phyloP scores from a whole-genome alignment of 2,797 vertebrate genomes.

The Galagoides demidoff region DNA sequence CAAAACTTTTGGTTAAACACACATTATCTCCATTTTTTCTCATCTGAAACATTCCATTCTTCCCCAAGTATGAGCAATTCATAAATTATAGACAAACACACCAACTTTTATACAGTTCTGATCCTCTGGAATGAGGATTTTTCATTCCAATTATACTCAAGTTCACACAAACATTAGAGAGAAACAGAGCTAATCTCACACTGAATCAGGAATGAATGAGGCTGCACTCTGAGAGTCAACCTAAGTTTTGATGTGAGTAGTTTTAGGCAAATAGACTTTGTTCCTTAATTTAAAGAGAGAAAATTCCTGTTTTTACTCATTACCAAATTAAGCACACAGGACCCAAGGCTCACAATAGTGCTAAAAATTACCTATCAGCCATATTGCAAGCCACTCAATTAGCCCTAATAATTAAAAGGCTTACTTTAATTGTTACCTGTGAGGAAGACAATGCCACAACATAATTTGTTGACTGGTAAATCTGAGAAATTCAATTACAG shows the following conservation, averaged over 20 bases:
- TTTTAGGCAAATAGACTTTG: neutral
- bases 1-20: conserved; percentile 38
- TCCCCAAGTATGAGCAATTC: conserved; percentile 8
- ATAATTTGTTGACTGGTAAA: conserved; percentile 1
- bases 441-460: conserved; percentile 3
- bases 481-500: conserved; percentile 23
- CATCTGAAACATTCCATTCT: conserved; percentile 34
- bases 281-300: conserved; percentile 21
- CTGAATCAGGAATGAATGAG: conserved; percentile 30
- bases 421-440: conserved; percentile 7
- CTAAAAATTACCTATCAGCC: conserved; percentile 30
- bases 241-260: neutral
- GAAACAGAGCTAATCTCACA: conserved; percentile 36
- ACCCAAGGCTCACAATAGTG: neutral
- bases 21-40: conserved; percentile 55
- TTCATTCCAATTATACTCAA: neutral
- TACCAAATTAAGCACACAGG: neutral
- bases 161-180: conserved; percentile 19
- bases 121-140: neutral
- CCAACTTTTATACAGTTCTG: neutral
- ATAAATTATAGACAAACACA: neutral
- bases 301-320: conserved; percentile 49
- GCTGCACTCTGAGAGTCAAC: neutral
- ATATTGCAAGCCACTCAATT: conserved; percentile 1
- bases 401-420: conserved; percentile 2